Conservation (phyloP, 2,113 vertebrate species). For the Austrofundulus limnaeus region DNA sequence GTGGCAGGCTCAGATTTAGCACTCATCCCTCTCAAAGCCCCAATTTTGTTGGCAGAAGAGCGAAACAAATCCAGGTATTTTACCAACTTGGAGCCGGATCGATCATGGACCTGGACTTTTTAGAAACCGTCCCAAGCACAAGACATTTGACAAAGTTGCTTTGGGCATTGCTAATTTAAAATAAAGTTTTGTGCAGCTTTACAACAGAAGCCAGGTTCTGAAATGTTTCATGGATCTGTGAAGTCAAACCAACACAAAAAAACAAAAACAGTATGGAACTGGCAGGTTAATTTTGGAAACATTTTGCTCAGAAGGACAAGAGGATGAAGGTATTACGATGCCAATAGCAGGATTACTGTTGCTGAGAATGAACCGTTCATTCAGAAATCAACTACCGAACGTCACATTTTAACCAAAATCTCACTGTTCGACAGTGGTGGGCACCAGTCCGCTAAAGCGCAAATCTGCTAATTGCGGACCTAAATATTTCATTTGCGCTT, state of each 20-base stretch:
- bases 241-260: background rate
- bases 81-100: constrained; percentile 5
- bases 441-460: no score
- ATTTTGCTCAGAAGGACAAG: background rate
- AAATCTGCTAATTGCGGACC: no score
- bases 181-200: background rate
- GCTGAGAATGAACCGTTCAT: no score
- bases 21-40: background rate
- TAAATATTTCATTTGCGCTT: no score
- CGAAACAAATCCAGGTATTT: background rate
- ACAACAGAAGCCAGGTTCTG: background rate
- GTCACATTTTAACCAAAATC: no score
- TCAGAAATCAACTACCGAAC: no score
- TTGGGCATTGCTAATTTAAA: background rate
- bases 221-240: background rate
- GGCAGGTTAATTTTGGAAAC: background rate
- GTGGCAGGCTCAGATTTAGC: background rate
- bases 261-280: background rate
- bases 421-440: no score
- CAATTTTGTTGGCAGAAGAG: background rate
- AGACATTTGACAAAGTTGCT: background rate
- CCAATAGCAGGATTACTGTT: no score
- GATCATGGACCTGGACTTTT: background rate
- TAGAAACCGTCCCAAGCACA: background rate
- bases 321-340: no score